phyloP scores from a whole-genome alignment of 1,140 invertebrate species.

The Gonatopus flavifemur region DNA sequence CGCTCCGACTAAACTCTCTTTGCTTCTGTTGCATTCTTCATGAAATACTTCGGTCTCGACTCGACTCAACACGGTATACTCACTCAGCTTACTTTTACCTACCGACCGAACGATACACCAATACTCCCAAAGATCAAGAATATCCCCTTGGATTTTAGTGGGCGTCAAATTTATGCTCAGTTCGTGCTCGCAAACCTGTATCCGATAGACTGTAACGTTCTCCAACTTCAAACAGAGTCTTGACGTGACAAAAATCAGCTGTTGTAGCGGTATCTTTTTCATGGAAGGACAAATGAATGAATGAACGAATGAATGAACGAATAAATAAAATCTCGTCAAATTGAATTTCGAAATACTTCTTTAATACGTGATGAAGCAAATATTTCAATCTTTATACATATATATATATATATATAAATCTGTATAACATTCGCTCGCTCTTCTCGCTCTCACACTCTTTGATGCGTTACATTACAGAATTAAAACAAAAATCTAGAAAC shows the following conservation, averaged over 20 bases:
- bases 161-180: too few relatives aligned
- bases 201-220: too few relatives aligned
- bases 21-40: slow-evolving; percentile 50
- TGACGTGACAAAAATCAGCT: too few relatives aligned
- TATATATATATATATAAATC: slow-evolving; percentile 26
- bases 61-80: slow-evolving; percentile 27
- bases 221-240: too few relatives aligned
- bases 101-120: slow-evolving; percentile 5
- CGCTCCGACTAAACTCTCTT: slow-evolving; percentile 33
- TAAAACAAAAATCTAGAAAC: too few relatives aligned
- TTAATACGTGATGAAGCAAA: slow-evolving; percentile 35
- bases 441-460: slow-evolving; percentile 1
- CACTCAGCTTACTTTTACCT: background rate
- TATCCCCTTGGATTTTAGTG: slow-evolving; percentile 24
- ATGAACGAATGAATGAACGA: too few relatives aligned
- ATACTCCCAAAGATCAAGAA: slow-evolving; percentile 24
- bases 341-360: slow-evolving; percentile 36
- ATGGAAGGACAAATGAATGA: too few relatives aligned
- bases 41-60: slow-evolving; percentile 39
- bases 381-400: too few relatives aligned
- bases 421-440: slow-evolving; percentile 30
- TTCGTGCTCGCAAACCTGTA: too few relatives aligned
- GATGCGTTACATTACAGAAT: too few relatives aligned
- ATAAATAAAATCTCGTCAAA: too few relatives aligned
- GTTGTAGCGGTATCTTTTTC: too few relatives aligned